These are phyloP conservation scores for Lycodopsis pacificus DNA, from an alignment of 2,797 vertebrate species.

Conservation along the genomic window DNA sequence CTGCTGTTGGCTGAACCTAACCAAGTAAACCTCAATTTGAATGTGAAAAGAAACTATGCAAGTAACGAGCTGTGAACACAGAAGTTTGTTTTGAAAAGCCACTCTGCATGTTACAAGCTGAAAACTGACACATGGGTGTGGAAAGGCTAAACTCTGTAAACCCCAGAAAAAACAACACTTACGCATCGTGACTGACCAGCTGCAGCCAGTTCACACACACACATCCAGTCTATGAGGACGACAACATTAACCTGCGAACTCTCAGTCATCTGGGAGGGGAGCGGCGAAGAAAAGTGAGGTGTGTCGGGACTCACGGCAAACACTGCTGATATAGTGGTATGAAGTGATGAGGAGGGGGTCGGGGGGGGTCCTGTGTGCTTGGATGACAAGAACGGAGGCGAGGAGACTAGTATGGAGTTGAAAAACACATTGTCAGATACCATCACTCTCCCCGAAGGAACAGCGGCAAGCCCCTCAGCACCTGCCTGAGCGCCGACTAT, in stretches of 20 bases:
- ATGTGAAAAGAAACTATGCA: too few species aligned
- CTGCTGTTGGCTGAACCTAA: neutral
- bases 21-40: neutral
- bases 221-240: constrained; percentile 27
- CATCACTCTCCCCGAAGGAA: constrained; percentile 69
- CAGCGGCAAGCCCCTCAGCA: constrained; percentile 64
- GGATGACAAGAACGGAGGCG: constrained; percentile 21
- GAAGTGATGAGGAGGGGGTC: constrained; percentile 1
- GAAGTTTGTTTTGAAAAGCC: neutral
- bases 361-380: neutral
- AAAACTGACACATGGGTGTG: neutral
- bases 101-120: neutral
- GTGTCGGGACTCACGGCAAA: constrained; percentile 45
- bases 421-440: constrained; percentile 79
- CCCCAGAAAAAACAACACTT: neutral
- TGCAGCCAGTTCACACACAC: constrained; percentile 27
- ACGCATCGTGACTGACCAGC: neutral
- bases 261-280: constrained; percentile 45
- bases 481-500: constrained; percentile 60
- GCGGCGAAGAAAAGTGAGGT: constrained; percentile 25
- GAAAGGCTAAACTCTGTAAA: neutral
- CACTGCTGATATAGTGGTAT: constrained; percentile 62
- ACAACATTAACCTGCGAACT: constrained; percentile 55
- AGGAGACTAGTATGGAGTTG: constrained; percentile 45
- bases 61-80: too few species aligned